Conservation (phyloP, 37 sponge, comb jelly and placozoan species). For the Geodia barretti region DNA sequence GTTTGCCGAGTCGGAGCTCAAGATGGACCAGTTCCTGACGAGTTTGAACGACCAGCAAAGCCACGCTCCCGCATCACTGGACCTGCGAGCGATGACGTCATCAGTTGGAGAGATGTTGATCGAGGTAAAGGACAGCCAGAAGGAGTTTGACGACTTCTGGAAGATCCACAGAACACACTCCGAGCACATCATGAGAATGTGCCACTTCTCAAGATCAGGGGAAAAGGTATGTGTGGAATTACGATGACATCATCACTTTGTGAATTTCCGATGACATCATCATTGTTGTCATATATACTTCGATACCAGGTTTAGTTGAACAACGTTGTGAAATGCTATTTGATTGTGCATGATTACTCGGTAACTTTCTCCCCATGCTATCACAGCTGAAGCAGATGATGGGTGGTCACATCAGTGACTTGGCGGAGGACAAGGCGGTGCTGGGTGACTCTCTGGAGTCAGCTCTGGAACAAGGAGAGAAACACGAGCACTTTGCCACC, state of each 20-base stretch:
- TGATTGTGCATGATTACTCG: too few relatives aligned
- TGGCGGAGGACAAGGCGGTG: conserved; percentile 8
- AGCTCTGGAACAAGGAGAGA: conserved; percentile 41
- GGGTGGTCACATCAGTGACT: conserved; percentile 33
- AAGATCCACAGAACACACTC: conserved; percentile 57
- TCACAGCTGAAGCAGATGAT: conserved; percentile 22
- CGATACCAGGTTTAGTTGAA: too few relatives aligned
- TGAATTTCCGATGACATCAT: too few relatives aligned
- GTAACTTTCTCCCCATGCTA: not conserved
- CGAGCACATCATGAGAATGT: conserved; percentile 74
- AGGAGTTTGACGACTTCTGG: conserved; percentile 63
- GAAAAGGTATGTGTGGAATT: conserved; percentile 78
- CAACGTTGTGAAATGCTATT: too few relatives aligned
- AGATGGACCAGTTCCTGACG: conserved; percentile 27
- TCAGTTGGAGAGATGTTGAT: conserved; percentile 18
- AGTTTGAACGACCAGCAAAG: conserved; percentile 3
- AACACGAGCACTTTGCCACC: conserved; percentile 60
- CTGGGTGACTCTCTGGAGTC: conserved; percentile 45
- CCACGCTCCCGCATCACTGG: not conserved
- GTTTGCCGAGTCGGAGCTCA: conserved; percentile 47
- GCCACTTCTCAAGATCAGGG: conserved; percentile 62
- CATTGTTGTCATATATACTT: too few relatives aligned
- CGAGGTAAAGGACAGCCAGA: conserved; percentile 38
- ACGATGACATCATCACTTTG: too few relatives aligned
- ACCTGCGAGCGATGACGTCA: conserved; percentile 22